phyloP scores from a whole-genome alignment of 2,797 vertebrate genomes.

The Acanthurus tractus region DNA sequence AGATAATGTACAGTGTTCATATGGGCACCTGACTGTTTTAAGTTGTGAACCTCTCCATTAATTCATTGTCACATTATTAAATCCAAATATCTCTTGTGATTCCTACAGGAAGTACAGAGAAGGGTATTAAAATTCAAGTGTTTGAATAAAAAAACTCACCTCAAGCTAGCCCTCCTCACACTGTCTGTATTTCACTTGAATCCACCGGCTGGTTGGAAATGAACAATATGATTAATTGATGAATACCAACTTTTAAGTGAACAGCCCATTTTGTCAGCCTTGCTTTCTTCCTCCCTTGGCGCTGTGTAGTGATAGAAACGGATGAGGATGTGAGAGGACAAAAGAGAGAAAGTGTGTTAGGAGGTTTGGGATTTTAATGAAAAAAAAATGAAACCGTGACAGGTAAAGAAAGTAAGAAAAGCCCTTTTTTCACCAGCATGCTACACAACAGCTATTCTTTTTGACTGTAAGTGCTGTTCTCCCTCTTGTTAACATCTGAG shows the following conservation, averaged over 20 bases:
- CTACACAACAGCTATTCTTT: conserved; percentile 20
- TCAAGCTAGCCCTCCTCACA: conserved; percentile 21
- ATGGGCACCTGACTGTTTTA: not conserved
- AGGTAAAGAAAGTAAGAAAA: conserved; percentile 19
- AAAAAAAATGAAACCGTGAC: conserved; percentile 23
- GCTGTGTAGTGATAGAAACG: conserved; percentile 37
- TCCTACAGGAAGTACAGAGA: conserved; percentile 1
- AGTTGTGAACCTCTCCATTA: not conserved
- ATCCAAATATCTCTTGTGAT: conserved; percentile 8
- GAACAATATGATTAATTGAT: conserved; percentile 68
- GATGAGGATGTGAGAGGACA: conserved; percentile 20
- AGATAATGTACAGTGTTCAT: not conserved
- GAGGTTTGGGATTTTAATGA: conserved; percentile 30
- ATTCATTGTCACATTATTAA: conserved; percentile 24
- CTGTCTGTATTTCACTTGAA: conserved; percentile 45
- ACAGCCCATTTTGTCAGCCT: conserved; percentile 52
- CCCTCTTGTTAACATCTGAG: conserved; percentile 58
- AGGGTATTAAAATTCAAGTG: conserved; percentile 9
- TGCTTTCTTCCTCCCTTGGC: conserved; percentile 35
- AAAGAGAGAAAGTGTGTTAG: conserved; percentile 20
- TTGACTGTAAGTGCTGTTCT: conserved; percentile 28
- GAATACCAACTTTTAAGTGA: conserved; percentile 47
- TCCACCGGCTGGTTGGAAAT: conserved; percentile 48
- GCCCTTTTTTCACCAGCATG: not conserved
- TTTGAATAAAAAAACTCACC: conserved; percentile 44